Percentiles rank a stretch among this genome's conserved stretches.
These are phyloP conservation scores for Xyrichtys novacula DNA, from an alignment of 2,797 vertebrate genomes.

Conservation along the genomic window DNA sequence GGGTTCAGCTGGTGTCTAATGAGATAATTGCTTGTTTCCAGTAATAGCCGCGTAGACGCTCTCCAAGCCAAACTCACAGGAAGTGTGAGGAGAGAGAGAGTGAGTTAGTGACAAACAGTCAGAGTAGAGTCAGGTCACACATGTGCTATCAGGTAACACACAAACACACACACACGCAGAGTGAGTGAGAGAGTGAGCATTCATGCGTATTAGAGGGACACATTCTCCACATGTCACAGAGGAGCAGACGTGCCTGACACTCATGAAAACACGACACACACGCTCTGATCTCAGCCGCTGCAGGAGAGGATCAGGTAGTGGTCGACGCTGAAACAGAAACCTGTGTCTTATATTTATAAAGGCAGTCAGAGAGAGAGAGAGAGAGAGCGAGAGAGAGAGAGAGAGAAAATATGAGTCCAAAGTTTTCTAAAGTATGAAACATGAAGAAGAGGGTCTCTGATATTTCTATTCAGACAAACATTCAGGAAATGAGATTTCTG, in stretches of 20 bases:
- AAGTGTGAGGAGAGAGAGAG: conserved; percentile 6
- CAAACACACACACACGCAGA: background rate
- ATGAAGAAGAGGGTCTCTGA: conserved; percentile 46
- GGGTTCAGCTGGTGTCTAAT: conserved; percentile 18
- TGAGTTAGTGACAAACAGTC: conserved; percentile 8
- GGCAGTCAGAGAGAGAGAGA: conserved; percentile 64
- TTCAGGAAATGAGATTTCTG: conserved; percentile 23
- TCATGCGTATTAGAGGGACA: background rate
- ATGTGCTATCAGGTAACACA: background rate
- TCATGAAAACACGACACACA: conserved; percentile 36
- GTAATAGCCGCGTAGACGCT: conserved; percentile 4
- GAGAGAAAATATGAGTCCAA: conserved; percentile 46
- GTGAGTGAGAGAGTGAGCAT: background rate
- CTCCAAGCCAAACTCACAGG: conserved; percentile 6
- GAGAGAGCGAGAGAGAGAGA: conserved; percentile 43
- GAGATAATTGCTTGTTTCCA: conserved; percentile 34
- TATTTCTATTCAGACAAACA: conserved; percentile 49
- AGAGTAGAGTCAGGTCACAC: background rate
- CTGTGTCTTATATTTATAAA: conserved; percentile 63
- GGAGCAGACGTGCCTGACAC: conserved; percentile 1
- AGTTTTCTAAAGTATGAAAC: conserved; percentile 60
- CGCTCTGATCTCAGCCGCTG: conserved; percentile 48
- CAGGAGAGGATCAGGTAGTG: conserved; percentile 36
- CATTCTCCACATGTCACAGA: conserved; percentile 8
- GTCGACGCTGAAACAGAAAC: conserved; percentile 55